Evolutionary conservation across 2,888 invertebrate genomes (phyloP), one percentile per base, ranked within the genome.

Genomic region (Osedax frankpressi): DNA sequence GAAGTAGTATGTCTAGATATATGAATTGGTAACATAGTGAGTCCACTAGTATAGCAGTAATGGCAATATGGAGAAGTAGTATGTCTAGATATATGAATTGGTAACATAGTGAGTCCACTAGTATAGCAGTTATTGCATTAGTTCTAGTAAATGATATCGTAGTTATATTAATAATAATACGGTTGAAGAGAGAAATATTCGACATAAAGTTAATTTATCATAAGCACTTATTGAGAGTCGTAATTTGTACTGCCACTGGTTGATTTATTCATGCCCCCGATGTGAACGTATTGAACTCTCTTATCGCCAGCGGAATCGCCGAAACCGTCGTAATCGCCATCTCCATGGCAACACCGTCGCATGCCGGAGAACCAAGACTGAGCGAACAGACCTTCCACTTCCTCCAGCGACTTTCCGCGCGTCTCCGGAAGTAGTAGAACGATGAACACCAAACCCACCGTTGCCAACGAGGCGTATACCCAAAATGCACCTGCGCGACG

Each of bases 401-500:
- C 86, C 79, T 88, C 87, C 68, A 88, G 80, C 24, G 81, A 81
- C 74, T 84, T 83, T 1, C 87, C 87, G 78, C 86, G 86, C 0
- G 88, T 88, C 78, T 88, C 88, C 1, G 88, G 88, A 72, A 88
- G 82, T 14, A 87, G 76, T 27, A 86, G 79, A 1, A 85, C 86
- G 26, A 86, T 74, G 6, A 83, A 78, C 29, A 82, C 77, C 65
- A 81, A 77, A 27, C 83, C 82, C 24, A 80, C 73, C 44, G 80
- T 78, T 0, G 87, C 85, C 63, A 87, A 77, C 14, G 82, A 84
- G 26, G 86, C 84, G 80, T 88, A 88, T 73, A 88, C 80, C 81
- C 86, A 86, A 81, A 88, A 88, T 14, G 87, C 85, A 62, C 87
- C 87, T 83, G 79, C 14, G 63, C 71, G 30, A 30, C 59, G 25